Evolutionary conservation across 1,140 invertebrate genomes (phyloP), one percentile per base, ranked within the genome.

Genomic region (Eriosoma lanigerum): DNA sequence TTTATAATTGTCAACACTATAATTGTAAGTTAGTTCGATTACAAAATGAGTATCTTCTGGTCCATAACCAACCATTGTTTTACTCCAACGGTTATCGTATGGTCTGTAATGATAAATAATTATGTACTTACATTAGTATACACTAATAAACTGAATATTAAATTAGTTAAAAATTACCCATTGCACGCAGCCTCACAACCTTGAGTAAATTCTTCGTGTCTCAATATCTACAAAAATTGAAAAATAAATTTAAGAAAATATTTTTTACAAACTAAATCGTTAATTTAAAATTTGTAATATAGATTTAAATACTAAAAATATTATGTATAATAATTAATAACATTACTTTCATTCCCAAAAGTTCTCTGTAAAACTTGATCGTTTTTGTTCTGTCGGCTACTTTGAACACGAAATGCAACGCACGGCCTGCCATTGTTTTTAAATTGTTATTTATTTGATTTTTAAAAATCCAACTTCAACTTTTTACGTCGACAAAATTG

Each of bases 11-110:
- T 91, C 90, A 26, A 99, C 90, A 26, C 94, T 95, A 88, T 99
- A 99, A 85, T 99, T 99, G 84, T 99, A 99, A 21, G 97, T 99
- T 8, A 99, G 87, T 86, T 99, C 98, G 48, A 98, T 88, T 6
- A 98, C 97, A 90, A 99, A 99, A 87, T 98, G 94, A 72, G 90
- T 89, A 84, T 97, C 93, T 87, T 99, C 98, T 12, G 93, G 91
- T 1, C 97, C 97, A 89, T 98, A 99, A 15, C 97, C 98, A 66
- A 99, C 90, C 97, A 99, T 99, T 0, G 98, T 98, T 88, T 99
- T 99, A 84, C 95, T 98, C 98, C 98, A 99, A 83, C 94, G 92
- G 83, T 96, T 97, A 85, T 95, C 94, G 88, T 98, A 99, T 21
- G 96, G 96, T 56, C 95, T 96, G 84, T 70, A 86, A 88, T 85